A percentile compares a stretch with the other conserved stretches of the same genome.
These are phyloP conservation scores for Odontamblyopus rebecca DNA, from an alignment of 2,797 vertebrate genomes.

Conservation along the genomic window DNA sequence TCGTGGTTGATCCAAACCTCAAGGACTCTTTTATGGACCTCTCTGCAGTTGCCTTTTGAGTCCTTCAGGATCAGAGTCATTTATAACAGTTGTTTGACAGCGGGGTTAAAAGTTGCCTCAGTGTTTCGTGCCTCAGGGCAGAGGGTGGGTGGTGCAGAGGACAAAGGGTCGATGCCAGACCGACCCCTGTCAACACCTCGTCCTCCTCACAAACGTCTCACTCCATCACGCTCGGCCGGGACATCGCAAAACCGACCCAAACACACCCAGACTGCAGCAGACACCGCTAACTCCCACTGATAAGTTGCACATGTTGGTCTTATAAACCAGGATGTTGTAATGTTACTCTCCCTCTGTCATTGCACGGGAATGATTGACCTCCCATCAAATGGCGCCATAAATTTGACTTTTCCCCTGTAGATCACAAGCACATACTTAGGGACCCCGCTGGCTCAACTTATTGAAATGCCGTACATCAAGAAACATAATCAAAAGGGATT, in stretches of 20 bases:
- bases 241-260: conserved; percentile 39
- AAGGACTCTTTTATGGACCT: neutral
- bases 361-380: conserved; percentile 49
- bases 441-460: conserved; percentile 15
- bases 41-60: neutral
- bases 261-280: conserved; percentile 48
- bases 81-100: conserved; percentile 15
- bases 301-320: conserved; percentile 45
- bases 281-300: conserved; percentile 48
- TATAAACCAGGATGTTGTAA: conserved; percentile 21
- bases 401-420: conserved; percentile 28
- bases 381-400: conserved; percentile 50
- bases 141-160: conserved; percentile 21
- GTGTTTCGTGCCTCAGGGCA: neutral
- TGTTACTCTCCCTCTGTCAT: conserved; percentile 27
- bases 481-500: conserved; percentile 30
- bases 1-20: neutral
- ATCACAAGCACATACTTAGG: conserved; percentile 34
- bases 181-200: conserved; percentile 57
- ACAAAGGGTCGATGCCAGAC: conserved; percentile 43
- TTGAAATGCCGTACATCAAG: conserved; percentile 37
- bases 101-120: conserved; percentile 41
- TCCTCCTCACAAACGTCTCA: conserved; percentile 38
- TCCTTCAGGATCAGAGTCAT: neutral
- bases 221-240: conserved; percentile 57